phyloP scores from a whole-genome alignment of 2,888 invertebrate genomes.

The Diabrotica balteata region DNA sequence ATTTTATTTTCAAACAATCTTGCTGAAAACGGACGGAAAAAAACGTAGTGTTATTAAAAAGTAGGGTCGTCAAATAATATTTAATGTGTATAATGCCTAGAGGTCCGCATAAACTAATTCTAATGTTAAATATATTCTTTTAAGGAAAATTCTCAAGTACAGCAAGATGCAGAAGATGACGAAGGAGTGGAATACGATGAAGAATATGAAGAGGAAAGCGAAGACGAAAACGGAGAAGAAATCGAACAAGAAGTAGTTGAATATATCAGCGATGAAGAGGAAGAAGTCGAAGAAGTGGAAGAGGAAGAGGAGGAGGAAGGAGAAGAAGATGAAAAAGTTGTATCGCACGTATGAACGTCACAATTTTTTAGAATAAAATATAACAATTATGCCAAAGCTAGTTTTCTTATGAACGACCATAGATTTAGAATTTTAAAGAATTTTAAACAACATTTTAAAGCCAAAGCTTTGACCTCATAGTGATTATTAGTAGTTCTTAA shows the following conservation, averaged over 20 bases:
- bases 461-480: no score
- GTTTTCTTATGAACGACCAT: neutral
- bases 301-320: neutral
- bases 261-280: conserved; percentile 41
- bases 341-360: neutral
- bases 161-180: conserved; percentile 4
- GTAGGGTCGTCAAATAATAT: no score
- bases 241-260: conserved; percentile 43
- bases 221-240: conserved; percentile 29
- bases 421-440: no score
- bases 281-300: conserved; percentile 39
- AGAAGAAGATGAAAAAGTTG: neutral
- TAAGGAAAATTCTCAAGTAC: neutral
- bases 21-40: no score
- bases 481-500: no score
- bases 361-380: neutral
- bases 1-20: no score
- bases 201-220: conserved; percentile 42
- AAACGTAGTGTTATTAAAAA: no score
- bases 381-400: conserved; percentile 1
- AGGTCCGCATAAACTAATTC: no score
- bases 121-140: no score
- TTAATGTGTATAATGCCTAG: no score
- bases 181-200: conserved; percentile 32
- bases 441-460: no score